Conservation (phyloP, 2,797 vertebrate species). For the Dromococcyx pavoninus region DNA sequence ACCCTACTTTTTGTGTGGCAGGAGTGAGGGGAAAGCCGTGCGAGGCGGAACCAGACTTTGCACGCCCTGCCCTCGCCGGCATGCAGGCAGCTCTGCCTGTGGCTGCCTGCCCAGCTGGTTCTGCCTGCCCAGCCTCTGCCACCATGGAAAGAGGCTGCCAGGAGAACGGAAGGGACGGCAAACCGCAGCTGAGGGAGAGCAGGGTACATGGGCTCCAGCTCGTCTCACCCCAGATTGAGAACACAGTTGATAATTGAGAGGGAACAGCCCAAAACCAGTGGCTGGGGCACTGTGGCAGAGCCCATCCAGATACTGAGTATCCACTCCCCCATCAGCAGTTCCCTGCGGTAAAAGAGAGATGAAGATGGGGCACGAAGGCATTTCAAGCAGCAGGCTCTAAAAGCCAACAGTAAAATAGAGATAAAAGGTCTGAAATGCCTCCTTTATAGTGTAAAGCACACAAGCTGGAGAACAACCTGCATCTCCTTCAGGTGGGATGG, state of each 20-base stretch:
- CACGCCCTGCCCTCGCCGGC: neutral
- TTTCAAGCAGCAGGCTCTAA: neutral
- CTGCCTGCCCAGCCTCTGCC: slow-evolving; percentile 4
- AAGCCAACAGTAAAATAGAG: neutral
- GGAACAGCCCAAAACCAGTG: neutral
- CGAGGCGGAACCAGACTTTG: neutral
- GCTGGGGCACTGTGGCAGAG: rapidly evolving
- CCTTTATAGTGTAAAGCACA: neutral
- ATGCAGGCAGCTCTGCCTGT: neutral
- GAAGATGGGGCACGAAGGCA: neutral
- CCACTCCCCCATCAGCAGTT: neutral
- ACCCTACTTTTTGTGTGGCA: neutral
- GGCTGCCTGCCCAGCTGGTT: slow-evolving; percentile 1
- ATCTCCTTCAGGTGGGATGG: rapidly evolving
- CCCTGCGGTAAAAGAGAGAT: neutral
- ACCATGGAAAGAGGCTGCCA: neutral
- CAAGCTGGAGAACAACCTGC: neutral
- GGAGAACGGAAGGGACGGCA: neutral
- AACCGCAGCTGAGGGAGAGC: neutral
- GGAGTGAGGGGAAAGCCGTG: neutral
- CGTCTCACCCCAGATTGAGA: neutral
- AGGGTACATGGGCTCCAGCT: neutral
- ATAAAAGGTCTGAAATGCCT: neutral
- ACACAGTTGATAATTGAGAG: rapidly evolving
- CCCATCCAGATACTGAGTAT: neutral